These are phyloP conservation scores for Hippolais icterina DNA, from an alignment of 2,113 vertebrate species.

Conservation along the genomic window DNA sequence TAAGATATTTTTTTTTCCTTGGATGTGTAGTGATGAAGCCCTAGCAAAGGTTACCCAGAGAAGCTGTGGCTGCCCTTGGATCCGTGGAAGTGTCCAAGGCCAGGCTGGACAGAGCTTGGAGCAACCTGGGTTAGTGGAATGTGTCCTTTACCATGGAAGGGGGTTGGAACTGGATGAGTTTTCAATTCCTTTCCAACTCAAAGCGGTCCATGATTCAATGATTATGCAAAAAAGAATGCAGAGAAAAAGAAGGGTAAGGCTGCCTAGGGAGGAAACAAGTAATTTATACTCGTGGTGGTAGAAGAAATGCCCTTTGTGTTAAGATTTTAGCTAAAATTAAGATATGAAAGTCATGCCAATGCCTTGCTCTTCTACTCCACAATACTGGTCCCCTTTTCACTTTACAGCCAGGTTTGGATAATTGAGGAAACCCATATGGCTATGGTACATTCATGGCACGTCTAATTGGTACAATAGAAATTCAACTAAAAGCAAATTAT, in stretches of 20 bases:
- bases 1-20: not conserved
- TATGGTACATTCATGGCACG: not conserved
- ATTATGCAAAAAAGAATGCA: not conserved
- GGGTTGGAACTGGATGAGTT: rapidly evolving
- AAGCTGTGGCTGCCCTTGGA: not conserved
- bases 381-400: not conserved
- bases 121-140: not conserved
- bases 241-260: not conserved
- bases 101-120: rapidly evolving
- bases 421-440: not conserved
- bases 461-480: not conserved
- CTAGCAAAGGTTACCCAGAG: rapidly evolving
- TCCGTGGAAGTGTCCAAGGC: not conserved
- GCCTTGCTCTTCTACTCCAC: not conserved
- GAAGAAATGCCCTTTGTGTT: not conserved
- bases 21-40: not conserved
- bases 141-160: rapidly evolving
- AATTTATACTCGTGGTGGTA: not conserved
- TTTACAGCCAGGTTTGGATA: not conserved
- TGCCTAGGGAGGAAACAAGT: rapidly evolving
- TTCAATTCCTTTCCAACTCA: not conserved
- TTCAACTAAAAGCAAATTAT: not conserved
- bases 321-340: not conserved
- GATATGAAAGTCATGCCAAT: not conserved
- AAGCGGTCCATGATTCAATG: not conserved